These are phyloP conservation scores for Coregonus ussuriensis DNA, from an alignment of 2,797 vertebrate species.

Conservation along the genomic window DNA sequence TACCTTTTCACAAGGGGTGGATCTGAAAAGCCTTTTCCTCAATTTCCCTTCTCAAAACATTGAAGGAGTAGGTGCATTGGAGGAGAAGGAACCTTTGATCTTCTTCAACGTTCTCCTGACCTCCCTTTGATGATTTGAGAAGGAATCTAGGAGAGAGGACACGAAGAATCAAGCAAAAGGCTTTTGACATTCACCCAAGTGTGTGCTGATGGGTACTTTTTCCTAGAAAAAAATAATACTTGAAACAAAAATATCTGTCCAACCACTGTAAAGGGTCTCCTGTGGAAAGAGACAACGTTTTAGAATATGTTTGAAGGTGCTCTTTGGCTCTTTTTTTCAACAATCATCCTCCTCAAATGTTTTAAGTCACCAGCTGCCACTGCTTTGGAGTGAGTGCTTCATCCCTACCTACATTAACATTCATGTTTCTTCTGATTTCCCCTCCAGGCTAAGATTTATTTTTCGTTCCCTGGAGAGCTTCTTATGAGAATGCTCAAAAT, in stretches of 20 bases:
- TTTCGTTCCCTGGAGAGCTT: slow-evolving; percentile 88
- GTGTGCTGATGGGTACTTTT: neutral
- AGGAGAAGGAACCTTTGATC: neutral
- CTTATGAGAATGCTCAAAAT: slow-evolving; percentile 92
- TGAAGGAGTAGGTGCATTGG: neutral
- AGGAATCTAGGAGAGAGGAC: neutral
- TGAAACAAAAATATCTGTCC: neutral
- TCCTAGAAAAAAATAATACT: no score
- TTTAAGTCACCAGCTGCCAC: neutral
- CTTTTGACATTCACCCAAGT: neutral
- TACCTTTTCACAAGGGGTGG: neutral
- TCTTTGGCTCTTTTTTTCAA: neutral
- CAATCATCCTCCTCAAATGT: neutral
- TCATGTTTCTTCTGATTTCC: slow-evolving; percentile 7
- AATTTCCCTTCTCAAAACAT: neutral
- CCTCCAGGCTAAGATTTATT: slow-evolving; percentile 85
- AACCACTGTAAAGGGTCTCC: neutral
- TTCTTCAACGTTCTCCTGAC: neutral
- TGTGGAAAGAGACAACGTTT: neutral
- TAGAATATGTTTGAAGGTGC: neutral
- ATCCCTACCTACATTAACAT: neutral
- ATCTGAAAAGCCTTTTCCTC: neutral
- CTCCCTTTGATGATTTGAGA: neutral
- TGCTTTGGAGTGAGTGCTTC: neutral
- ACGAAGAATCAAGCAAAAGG: neutral